Evolutionary conservation across 2,888 invertebrate genomes (phyloP), one percentile per base, ranked within the genome.

Genomic region (Brachyptera risi): DNA sequence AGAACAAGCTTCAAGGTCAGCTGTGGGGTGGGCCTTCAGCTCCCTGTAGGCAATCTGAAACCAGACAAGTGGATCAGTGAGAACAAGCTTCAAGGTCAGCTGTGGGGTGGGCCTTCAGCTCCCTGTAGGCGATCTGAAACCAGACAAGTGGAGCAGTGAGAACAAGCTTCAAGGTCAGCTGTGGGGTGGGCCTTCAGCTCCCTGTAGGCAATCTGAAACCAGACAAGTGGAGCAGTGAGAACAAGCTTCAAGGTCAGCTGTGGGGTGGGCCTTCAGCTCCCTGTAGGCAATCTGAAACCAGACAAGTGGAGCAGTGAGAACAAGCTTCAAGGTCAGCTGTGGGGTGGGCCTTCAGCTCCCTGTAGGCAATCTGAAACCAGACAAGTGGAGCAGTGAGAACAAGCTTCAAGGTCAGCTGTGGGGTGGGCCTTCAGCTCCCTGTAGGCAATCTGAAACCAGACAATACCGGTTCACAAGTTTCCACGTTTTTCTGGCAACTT

Each of bases 351-450:
- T 86, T 87, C 58, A 88, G 71, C 73, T 88, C 88, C 72, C 87
- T 81, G 73, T 82, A 83, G 71, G 84, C 84, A 74, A 85, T 74
- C 86, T 85, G 78, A 31, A 31, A 31, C 31, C n/a, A n/a, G n/a
- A n/a, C n/a, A n/a, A n/a, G n/a, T n/a, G n/a, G n/a, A n/a, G n/a
- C n/a, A n/a, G n/a, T n/a, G n/a, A n/a, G n/a, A n/a, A n/a, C n/a
- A n/a, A n/a, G n/a, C n/a, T n/a, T 76, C 76, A 57, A 73, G 71
- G 63, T 78, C 85, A 35, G 75, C 78, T 26, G 79, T 77, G 19
- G 83, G 75, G 61, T 86, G 79, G 1, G 86, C 80, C 70, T 86
- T 87, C 58, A 88, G 71, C 73, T 88, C 88, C 72, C 87, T 81
- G 73, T 82, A 83, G 71, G 84, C 84, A 74, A 85, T 74, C 86